Percentiles rank a stretch among this genome's conserved stretches.
phyloP scores from a whole-genome alignment of 2,888 invertebrate genomes.

The Ophion costatus region DNA sequence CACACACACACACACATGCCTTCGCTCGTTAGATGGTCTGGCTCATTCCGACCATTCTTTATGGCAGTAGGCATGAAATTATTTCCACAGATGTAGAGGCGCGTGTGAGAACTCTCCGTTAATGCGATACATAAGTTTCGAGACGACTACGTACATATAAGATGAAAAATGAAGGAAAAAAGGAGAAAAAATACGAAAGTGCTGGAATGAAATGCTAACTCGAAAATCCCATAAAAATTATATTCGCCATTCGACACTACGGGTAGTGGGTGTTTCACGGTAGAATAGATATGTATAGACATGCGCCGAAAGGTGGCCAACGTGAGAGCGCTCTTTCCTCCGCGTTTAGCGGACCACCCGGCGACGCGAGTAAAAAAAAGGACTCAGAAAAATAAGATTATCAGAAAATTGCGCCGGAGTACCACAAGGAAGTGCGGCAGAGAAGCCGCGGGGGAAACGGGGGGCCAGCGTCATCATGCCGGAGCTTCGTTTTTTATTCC shows the following conservation, averaged over 20 bases:
- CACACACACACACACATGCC: background rate
- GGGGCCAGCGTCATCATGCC: background rate
- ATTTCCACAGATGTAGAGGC: no score
- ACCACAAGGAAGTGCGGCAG: background rate
- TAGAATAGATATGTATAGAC: background rate
- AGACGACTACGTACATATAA: background rate
- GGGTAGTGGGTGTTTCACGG: slow-evolving; percentile 7
- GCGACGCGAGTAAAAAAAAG: slow-evolving; percentile 9
- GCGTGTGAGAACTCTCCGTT: background rate
- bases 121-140: background rate
- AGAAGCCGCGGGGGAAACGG: background rate
- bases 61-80: background rate
- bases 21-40: background rate
- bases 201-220: slow-evolving; percentile 12
- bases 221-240: background rate
- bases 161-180: background rate
- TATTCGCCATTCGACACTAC: background rate
- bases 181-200: background rate
- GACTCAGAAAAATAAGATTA: background rate
- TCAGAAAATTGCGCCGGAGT: slow-evolving; percentile 16
- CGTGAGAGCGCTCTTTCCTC: slow-evolving; percentile 24
- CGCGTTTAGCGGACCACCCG: slow-evolving; percentile 36
- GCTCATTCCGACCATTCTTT: background rate
- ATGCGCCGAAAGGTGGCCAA: slow-evolving; percentile 7
- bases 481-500: background rate